Evolutionary conservation across 2,797 vertebrate genomes (phyloP).

Genomic region (Rhabdomys pumilio): DNA sequence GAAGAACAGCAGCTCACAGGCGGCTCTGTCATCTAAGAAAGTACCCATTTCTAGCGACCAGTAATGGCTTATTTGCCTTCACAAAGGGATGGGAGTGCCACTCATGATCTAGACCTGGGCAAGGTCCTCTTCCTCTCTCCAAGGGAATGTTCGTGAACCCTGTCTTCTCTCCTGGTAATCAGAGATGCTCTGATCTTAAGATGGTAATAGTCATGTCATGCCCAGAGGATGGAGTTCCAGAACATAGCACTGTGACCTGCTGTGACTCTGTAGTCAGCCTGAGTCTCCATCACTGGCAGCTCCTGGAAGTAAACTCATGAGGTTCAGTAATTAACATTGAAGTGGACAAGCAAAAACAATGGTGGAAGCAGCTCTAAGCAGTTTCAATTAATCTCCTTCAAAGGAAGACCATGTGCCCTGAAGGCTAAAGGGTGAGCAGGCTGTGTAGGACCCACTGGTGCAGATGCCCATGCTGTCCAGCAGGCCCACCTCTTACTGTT

Average conservation of each 20-base stretch:
- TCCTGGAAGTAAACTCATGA: not conserved
- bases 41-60: not conserved
- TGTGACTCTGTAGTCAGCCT: not conserved
- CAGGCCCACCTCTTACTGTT: not conserved
- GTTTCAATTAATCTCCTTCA: slow-evolving; percentile 25
- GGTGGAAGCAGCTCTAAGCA: not conserved
- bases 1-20: too few species aligned
- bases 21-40: not conserved
- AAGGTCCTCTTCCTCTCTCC: too few species aligned
- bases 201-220: not conserved
- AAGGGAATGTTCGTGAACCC: not conserved
- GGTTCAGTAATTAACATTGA: not conserved
- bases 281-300: not conserved
- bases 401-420: not conserved
- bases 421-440: not conserved
- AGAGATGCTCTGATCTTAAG: not conserved
- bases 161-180: not conserved
- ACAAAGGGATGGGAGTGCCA: not conserved
- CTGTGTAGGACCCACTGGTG: not conserved
- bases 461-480: not conserved
- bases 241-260: not conserved
- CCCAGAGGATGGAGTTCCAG: not conserved
- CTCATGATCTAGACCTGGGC: not conserved
- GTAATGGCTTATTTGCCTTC: not conserved
- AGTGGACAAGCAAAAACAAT: not conserved